Evolutionary conservation across 2,797 vertebrate species (phyloP).

Genomic region (Echeneis naucrates): DNA sequence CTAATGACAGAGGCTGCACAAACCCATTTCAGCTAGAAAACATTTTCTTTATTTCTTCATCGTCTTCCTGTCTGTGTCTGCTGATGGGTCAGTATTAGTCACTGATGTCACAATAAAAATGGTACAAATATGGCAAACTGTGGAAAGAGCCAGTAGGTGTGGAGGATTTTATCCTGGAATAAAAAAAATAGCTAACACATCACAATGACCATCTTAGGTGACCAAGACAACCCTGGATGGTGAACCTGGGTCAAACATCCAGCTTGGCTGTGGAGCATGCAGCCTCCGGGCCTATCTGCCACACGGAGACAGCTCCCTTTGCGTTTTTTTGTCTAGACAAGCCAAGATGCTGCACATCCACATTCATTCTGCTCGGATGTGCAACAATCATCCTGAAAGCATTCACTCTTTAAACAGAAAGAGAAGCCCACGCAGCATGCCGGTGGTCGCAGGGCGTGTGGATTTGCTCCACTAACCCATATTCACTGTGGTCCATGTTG

Average conservation of each 20-base stretch:
- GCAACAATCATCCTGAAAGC: neutral
- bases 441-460: constrained; percentile 50
- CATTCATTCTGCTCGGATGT: neutral
- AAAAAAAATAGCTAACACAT: neutral
- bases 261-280: constrained; percentile 3
- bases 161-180: too few relatives aligned
- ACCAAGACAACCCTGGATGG: neutral
- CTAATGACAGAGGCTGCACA: neutral
- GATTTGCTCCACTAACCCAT: constrained; percentile 81
- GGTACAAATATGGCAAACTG: neutral
- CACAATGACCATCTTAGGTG: neutral
- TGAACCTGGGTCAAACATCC: constrained; percentile 3
- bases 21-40: neutral
- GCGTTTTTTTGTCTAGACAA: constrained; percentile 53
- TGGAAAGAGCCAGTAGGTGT: neutral
- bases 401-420: neutral
- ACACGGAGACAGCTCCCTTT: constrained; percentile 18
- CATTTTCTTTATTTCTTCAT: neutral
- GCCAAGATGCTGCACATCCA: constrained; percentile 39
- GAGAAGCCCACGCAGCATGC: constrained; percentile 9
- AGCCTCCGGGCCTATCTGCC: constrained; percentile 54
- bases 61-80: neutral
- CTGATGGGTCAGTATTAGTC: neutral
- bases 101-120: neutral
- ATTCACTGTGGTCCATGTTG: constrained; percentile 56